phyloP scores from a whole-genome alignment of 2,113 vertebrate species.

The Craseonycteris thonglongyai region DNA sequence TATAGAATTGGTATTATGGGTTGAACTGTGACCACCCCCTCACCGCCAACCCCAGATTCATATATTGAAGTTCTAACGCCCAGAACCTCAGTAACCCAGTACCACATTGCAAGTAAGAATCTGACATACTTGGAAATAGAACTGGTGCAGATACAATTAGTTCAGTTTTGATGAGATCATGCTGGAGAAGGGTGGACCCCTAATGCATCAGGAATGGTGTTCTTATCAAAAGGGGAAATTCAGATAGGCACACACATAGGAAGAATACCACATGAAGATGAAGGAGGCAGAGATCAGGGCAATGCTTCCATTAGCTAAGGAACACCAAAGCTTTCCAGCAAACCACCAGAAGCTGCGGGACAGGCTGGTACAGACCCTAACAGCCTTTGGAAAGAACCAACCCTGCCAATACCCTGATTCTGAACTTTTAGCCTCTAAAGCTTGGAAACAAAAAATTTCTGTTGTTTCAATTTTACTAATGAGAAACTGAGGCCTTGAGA shows the following conservation, averaged over 20 bases:
- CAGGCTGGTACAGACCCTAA: neutral
- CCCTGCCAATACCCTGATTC: neutral
- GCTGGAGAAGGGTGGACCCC: neutral
- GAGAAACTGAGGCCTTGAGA: too few species aligned
- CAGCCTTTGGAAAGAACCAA: neutral
- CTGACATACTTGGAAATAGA: neutral
- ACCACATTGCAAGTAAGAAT: neutral
- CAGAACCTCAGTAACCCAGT: neutral
- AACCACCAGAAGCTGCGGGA: neutral
- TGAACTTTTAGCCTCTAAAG: neutral
- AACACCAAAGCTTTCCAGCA: neutral
- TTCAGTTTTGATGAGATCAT: neutral
- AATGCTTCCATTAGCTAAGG: neutral
- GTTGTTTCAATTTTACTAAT: too few species aligned
- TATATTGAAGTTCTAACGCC: neutral
- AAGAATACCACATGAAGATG: neutral
- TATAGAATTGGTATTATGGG: rapidly evolving
- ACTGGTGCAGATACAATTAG: neutral
- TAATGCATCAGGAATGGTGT: neutral
- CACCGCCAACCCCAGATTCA: too few species aligned
- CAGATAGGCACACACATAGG: neutral
- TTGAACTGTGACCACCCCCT: neutral
- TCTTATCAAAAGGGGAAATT: neutral
- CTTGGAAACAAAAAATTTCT: neutral
- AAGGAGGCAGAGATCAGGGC: neutral